phyloP scores from a whole-genome alignment of 2,113 vertebrate species.

The Oreocharis arfaki region DNA sequence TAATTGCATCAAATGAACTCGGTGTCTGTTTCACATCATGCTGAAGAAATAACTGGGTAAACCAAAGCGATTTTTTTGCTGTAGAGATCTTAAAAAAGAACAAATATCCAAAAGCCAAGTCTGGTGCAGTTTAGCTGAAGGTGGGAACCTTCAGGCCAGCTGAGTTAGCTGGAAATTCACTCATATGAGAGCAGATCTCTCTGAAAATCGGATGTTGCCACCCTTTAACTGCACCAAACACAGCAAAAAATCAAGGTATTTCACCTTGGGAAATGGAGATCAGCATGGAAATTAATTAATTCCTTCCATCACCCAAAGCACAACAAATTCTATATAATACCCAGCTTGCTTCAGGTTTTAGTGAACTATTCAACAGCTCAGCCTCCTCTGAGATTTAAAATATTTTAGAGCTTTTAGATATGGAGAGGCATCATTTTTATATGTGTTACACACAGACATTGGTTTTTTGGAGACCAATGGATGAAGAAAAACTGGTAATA shows the following conservation, averaged over 20 bases:
- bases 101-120: fast-evolving
- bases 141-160: background rate
- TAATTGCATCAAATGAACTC: background rate
- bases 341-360: background rate
- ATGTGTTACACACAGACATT: fast-evolving
- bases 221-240: background rate
- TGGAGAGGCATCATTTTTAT: background rate
- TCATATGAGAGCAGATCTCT: fast-evolving
- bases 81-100: background rate
- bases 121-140: background rate
- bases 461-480: background rate
- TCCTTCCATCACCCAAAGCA: background rate
- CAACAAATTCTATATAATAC: background rate
- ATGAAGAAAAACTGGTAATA: background rate
- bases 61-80: background rate
- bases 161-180: background rate
- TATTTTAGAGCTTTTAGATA: background rate
- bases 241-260: fast-evolving
- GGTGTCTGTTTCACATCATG: background rate
- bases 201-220: background rate
- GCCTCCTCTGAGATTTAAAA: background rate
- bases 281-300: background rate
- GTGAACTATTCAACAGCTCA: background rate
- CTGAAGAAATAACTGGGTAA: fast-evolving
- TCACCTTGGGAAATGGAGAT: background rate